Evolutionary conservation across 2,113 vertebrate genomes (phyloP).

Genomic region (Cyprinodon brontotheroides): DNA sequence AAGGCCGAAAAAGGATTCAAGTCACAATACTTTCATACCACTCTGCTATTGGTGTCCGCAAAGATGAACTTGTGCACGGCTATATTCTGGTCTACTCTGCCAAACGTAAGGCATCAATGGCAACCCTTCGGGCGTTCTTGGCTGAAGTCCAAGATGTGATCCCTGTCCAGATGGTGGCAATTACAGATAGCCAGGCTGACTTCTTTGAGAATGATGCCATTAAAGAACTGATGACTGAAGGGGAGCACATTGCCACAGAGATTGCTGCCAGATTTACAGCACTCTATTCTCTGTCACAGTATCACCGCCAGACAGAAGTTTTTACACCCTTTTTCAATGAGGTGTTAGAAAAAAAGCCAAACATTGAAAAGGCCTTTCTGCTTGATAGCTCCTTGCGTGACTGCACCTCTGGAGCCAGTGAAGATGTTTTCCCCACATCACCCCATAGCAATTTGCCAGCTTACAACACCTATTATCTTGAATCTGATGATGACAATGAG

Average conservation of each 20-base stretch:
- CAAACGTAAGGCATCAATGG: constrained; percentile 96
- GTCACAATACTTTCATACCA: constrained; percentile 97
- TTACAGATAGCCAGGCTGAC: constrained; percentile 97
- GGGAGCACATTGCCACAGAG: constrained; percentile 98
- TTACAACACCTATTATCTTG: constrained; percentile 88
- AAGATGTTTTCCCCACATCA: constrained; percentile 93
- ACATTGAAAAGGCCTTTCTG: constrained; percentile 94
- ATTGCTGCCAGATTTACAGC: constrained; percentile 97
- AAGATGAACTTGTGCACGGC: constrained; percentile 97
- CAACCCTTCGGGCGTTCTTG: constrained; percentile 95
- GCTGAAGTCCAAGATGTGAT: constrained; percentile 97
- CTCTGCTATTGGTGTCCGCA: constrained; percentile 95
- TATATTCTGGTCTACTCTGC: constrained; percentile 98
- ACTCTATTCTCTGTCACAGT: constrained; percentile 95
- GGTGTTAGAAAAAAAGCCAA: constrained; percentile 92
- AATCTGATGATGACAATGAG: constrained; percentile 97
- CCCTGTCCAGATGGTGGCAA: constrained; percentile 96
- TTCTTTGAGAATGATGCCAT: constrained; percentile 98
- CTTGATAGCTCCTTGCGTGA: constrained; percentile 88
- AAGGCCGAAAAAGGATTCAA: constrained; percentile 92
- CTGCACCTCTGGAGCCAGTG: constrained; percentile 81
- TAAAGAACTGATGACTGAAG: constrained; percentile 98
- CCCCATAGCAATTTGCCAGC: constrained; percentile 89
- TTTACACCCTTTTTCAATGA: constrained; percentile 98
- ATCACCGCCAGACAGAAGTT: constrained; percentile 95